A percentile compares a stretch with the other conserved stretches of the same genome.
Conservation (phyloP, 1,140 invertebrate species). For the Drosophila mauritiana region DNA sequence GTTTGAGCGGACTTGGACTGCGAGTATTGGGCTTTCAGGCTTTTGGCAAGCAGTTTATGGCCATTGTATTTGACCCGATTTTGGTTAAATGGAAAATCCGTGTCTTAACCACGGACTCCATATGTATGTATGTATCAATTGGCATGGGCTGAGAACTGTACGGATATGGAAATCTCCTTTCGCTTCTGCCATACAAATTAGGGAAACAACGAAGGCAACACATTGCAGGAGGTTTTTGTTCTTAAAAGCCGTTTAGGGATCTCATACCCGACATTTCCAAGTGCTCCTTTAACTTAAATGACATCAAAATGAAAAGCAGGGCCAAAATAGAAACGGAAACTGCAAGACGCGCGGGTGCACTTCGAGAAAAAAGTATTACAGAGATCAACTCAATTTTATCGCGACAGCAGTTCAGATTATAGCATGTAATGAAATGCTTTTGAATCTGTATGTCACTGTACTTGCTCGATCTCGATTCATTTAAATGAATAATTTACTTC, state of each 20-base stretch:
- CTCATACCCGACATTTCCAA: constrained; percentile 56
- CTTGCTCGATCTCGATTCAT: background rate
- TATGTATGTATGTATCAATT: constrained; percentile 51
- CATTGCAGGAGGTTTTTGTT: constrained; percentile 66
- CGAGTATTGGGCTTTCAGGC: background rate
- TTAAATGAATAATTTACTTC: too few relatives aligned
- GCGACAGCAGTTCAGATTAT: too few relatives aligned
- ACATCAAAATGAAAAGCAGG: constrained; percentile 21
- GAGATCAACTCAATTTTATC: too few relatives aligned
- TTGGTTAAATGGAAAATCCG: constrained; percentile 19
- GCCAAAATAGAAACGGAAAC: constrained; percentile 25
- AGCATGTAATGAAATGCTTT: background rate
- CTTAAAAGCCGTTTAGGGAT: constrained; percentile 72
- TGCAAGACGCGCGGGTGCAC: constrained; percentile 1
- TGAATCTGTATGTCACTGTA: too few relatives aligned
- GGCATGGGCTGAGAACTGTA: constrained; percentile 5
- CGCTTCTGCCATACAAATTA: background rate
- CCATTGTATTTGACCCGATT: background rate
- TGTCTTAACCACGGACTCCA: constrained; percentile 2
- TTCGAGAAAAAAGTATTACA: background rate
- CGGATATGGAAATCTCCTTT: background rate
- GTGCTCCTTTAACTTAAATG: constrained; percentile 81
- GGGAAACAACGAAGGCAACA: background rate
- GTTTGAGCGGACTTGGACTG: constrained; percentile 30
- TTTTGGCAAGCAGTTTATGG: constrained; percentile 5